Base-by-base conservation (phyloP, 2,113 vertebrate genomes). In the Trachemys scripta region DNA sequence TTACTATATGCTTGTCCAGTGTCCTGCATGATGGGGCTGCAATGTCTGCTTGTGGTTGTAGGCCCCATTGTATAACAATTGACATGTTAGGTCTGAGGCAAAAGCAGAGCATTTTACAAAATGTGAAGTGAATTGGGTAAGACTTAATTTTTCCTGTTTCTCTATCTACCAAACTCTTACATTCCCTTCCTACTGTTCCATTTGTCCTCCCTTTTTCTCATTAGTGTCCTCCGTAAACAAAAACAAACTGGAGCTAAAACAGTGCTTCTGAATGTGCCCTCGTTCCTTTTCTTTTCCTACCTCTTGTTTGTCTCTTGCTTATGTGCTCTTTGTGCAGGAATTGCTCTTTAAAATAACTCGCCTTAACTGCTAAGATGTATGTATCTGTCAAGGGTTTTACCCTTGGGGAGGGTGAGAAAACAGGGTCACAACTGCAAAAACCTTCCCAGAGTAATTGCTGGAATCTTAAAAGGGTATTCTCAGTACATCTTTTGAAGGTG, bases 401-500 rank as follows among this genome's bases (percentile, higher is more conserved):
- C 51, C 42, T 25, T 76, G 42, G 10, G 19, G 12, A 45, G 24
- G 47, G 69, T 56, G 65, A 76, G 69, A 47, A 75, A 49, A 62
- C 10, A 29, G 51, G 69, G 47, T 75, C 0, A 0, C 6, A 24
- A 47, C 80, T 65, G 3, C 82, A 80, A 65, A 29, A 82, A 42
- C 19, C 49, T 69, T 16, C 54, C 88, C 79, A 51, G n/a, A 38
- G 65, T n/a, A n/a, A 0, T 47, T 25, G 42, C 25, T 78, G 75
- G 45, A 42, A 47, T 78, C 7, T 14, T 27, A 29, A 78, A 72
- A 78, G 12, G 42, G 75, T 78, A 25, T 78, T 76, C 5, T 72
- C n/a, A 69, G 38, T 10, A 25, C 42, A 38, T 1, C 1, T 75
- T 10, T 56, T 0, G 0, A 14, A 20, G 79, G 38, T 10, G 9